Base-by-base conservation (phyloP, 2,113 vertebrate species). In the Myotis davidii region DNA sequence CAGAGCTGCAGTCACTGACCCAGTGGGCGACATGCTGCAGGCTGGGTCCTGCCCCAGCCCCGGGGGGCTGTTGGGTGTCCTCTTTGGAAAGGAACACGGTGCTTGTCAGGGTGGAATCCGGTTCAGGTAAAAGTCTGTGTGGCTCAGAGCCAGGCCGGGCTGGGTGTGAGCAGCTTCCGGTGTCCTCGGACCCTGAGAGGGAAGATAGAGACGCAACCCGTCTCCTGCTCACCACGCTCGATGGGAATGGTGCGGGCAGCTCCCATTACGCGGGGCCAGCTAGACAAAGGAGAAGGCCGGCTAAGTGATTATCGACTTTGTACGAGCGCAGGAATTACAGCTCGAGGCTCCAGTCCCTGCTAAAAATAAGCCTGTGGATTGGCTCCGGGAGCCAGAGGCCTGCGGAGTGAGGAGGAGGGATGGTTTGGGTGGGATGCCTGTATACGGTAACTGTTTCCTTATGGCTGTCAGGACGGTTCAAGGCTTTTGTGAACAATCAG, bases 291-390 rank as follows among this genome's bases (percentile, higher is more conserved):
- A 94, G 98, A 98, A 98, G 97, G 97, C 98, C 97, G 97, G 65
- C 96, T 98, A 95, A 98, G 96, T 95, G 97, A 97, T 96, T 96
- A 95, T 88, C 93, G 94, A 90, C 97, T 98, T 98, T 98, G 97
- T 98, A 96, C 97, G 94, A 88, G 95, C 97, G 97, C 97, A 98
- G 98, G 98, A 98, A 98, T 98, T 98, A 98, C 74, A 96, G 83
- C 76, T 65, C 56, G 92, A 97, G 97, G 91, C 70, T 97, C 97
- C 96, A 98, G 91, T 95, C 97, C 83, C 72, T 96, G 94, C 94
- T 97, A 97, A 97, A 97, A 98, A 97, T 96, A 98, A 96, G 97
- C 73, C 96, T 97, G 96, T 97, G 93, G 97, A 96, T 97, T 74
- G 90, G 89, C 81, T 92, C 87, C 83, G 97, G 94, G 95, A 97